Base-by-base conservation (phyloP, 1,140 invertebrate species). In the Neomicropteryx cornuta region DNA sequence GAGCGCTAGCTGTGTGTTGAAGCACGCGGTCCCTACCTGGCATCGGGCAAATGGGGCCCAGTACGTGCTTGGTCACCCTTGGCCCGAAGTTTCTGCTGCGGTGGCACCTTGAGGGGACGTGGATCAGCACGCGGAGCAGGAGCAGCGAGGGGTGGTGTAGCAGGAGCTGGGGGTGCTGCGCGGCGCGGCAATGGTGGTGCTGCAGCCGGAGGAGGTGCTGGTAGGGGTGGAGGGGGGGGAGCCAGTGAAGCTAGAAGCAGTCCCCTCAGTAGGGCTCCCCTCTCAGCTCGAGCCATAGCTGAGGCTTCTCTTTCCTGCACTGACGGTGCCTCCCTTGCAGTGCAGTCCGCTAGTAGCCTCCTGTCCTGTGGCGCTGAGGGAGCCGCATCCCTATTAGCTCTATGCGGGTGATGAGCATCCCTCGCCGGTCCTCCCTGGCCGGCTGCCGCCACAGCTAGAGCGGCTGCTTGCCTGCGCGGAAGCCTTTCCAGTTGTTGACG, bases 401-500 rank as follows among this genome's bases (percentile, higher is more conserved):
- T 48, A 14, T 49, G 49, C 4, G 53, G 50, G 27, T 53, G 52
- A 41, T 51, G 50, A 11, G 51, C 50, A 32, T 27, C 40, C 5
- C 34, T 23, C 18, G 41, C 41, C 36, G 41, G 35, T 23, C 50
- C 47, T 36, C 50, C 48, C 53, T 47, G 48, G 41, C 55, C 50
- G 39, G 42, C 42, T 41, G 52, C 47, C 45, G 48, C 52, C 56
- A 60, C 49, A 33, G 32, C 49, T 45, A 33, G 48, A 51, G 36
- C 64, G 55, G 52, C 71, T 29, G 73, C 73, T 46, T 79, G 81
- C 41, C 87, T 75, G 50, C 87, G 76, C 43, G 89, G 87, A 58
- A 90, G 71, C 44, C 88, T 72, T 64, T 92, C 87, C 51, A 91
- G 61, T 62, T 88, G 83, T 68, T 91, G 87, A 48, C 87, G 74